Evolutionary conservation across 2,888 invertebrate genomes (phyloP).

Genomic region (Drosophila robusta): DNA sequence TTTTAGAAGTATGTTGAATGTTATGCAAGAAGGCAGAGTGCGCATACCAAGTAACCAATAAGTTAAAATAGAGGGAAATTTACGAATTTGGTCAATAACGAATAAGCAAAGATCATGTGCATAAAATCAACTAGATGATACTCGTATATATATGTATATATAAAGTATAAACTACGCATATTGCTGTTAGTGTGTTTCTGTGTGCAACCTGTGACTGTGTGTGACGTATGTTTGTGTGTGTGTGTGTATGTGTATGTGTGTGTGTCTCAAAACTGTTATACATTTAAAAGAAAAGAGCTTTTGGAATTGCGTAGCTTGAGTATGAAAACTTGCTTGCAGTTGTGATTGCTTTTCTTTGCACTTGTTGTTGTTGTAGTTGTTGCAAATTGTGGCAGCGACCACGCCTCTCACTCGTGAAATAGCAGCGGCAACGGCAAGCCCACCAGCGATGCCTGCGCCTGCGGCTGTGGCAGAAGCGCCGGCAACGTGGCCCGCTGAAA

Average conservation of each 20-base stretch:
- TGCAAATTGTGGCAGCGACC: conserved; percentile 6
- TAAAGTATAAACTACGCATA: conserved; percentile 45
- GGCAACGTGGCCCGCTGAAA: conserved; percentile 71
- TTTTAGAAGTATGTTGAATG: conserved; percentile 10
- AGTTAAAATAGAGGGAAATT: conserved; percentile 18
- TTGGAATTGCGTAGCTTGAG: conserved; percentile 71
- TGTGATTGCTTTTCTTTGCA: conserved; percentile 45
- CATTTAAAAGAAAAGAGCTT: conserved; percentile 70
- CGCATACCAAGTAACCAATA: conserved; percentile 29
- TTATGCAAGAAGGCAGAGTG: conserved; percentile 38
- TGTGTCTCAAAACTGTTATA: conserved; percentile 75
- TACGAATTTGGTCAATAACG: conserved; percentile 15
- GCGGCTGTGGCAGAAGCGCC: conserved; percentile 72
- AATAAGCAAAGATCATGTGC: conserved; percentile 49
- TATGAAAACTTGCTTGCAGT: conserved; percentile 70
- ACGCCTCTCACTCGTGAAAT: conserved; percentile 76
- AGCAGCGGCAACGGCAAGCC: conserved; percentile 83
- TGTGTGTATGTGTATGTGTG: conserved; percentile 29
- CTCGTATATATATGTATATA: background rate
- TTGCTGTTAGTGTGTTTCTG: conserved; percentile 41
- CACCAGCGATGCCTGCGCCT: conserved; percentile 85
- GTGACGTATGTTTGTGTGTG: conserved; percentile 23
- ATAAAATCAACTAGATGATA: conserved; percentile 47
- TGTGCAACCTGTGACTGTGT: conserved; percentile 34
- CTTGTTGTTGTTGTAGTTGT: conserved; percentile 30